Evolutionary conservation across 2,888 invertebrate genomes (phyloP), one percentile per base, ranked within the genome.

Genomic region (Pollenia labialis): DNA sequence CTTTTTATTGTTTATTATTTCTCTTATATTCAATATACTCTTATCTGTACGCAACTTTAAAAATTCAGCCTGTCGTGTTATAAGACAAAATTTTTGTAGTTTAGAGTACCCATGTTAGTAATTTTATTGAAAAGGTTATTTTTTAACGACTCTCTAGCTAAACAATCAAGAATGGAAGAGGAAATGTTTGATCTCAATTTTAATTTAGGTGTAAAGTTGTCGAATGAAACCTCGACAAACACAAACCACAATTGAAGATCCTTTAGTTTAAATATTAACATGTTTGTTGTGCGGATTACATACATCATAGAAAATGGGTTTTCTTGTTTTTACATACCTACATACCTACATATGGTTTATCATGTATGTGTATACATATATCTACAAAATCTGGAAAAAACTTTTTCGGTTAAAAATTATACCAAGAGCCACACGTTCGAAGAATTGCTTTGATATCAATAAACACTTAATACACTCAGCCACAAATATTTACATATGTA

Each of bases 181-280:
- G 44, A 23, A 40, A 18, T 56, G 40, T 14, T 60, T 68, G 4
- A 60, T 58, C 62, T 46, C 46, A 80, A 56, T 80, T 71, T 54
- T 46, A 72, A 80, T 72, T 80, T 69, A 60, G 80, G 71, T 64
- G 64, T 72, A 72, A 77, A 80, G 50, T 72, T 80, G 71, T 80
- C 72, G 60, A 80, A 40, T 52, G 11, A 72, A 54, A 72, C 62
- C 71, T 80, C 72, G 54, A 23, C 62, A 54, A 62, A 80, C 72
- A 56, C 64, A 11, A 64, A 18, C 23, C 44, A 80, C 23, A 80
- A 54, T 44, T 52, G 64, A 32, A 62, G 69, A 52, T 52, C 6
- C 32, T 32, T 32, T 6, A 6, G 32, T 32, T 32, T 23, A 2
- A 23, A 23, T 23, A 23, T 23, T 6, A 32, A 32, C 6, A 32